These are phyloP conservation scores for Tenthredo amoena DNA, from an alignment of 2,888 invertebrate species.

Conservation along the genomic window DNA sequence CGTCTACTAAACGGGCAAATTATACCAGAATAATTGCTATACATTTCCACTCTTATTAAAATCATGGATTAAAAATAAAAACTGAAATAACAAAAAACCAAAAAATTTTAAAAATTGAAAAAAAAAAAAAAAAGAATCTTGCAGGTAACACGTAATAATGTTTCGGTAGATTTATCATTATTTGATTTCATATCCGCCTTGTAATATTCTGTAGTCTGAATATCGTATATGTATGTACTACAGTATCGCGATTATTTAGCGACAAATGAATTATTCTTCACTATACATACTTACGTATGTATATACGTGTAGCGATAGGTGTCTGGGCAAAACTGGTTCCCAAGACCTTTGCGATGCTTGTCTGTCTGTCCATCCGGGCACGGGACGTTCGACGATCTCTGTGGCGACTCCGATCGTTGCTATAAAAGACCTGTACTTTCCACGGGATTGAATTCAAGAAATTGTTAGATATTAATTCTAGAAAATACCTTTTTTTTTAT, in stretches of 20 bases:
- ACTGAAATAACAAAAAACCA: not conserved
- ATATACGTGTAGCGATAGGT: conserved; percentile 51
- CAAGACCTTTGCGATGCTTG: conserved; percentile 59
- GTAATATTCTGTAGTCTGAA: not conserved
- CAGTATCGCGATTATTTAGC: conserved; percentile 54
- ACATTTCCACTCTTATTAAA: conserved; percentile 17
- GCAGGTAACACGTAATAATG: not conserved
- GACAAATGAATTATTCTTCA: conserved; percentile 58
- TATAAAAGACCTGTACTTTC: not conserved
- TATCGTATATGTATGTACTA: not conserved
- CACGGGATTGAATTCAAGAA: not conserved
- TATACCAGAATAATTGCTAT: conserved; percentile 70
- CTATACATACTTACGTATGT: not conserved
- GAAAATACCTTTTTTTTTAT: too few species aligned
- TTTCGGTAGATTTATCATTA: not conserved
- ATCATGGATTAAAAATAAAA: not conserved
- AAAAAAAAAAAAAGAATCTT: not conserved
- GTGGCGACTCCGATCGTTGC: not conserved
- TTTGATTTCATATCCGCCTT: not conserved
- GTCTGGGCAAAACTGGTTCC: conserved; percentile 65
- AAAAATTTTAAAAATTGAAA: too few species aligned
- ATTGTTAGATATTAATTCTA: not conserved
- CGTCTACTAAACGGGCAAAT: conserved; percentile 72
- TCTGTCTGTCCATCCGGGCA: not conserved
- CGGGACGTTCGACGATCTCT: conserved; percentile 5